A percentile compares a stretch with the other conserved stretches of the same genome.
Conservation (phyloP, 2,797 vertebrate species). For the Argya squamiceps region DNA sequence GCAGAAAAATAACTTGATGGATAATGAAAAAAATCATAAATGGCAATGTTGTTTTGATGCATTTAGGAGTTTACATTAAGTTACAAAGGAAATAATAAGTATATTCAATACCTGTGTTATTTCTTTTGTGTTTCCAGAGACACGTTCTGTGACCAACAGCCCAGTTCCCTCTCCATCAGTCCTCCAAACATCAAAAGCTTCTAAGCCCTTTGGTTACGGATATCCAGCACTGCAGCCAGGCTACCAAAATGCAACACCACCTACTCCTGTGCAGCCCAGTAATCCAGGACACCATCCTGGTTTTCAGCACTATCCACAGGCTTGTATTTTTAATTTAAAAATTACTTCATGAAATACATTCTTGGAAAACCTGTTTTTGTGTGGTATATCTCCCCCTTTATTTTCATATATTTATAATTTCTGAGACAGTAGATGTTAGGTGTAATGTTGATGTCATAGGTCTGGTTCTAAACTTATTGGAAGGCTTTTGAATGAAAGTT, state of each 20-base stretch:
- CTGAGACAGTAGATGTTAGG: background rate
- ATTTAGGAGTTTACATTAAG: background rate
- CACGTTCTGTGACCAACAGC: constrained; percentile 76
- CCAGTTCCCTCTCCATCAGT: constrained; percentile 72
- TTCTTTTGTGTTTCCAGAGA: constrained; percentile 74
- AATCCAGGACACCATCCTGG: constrained; percentile 69
- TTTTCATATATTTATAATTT: background rate
- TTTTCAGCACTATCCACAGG: constrained; percentile 77
- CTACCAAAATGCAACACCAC: constrained; percentile 80
- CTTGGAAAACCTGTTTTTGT: background rate
- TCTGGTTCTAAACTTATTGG: background rate
- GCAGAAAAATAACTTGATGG: background rate
- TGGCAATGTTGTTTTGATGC: background rate
- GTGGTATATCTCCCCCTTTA: background rate
- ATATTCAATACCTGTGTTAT: background rate
- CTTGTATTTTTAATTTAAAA: constrained; percentile 19
- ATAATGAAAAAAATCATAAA: background rate
- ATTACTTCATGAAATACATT: background rate
- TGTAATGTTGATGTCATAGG: background rate
- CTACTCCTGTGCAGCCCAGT: constrained; percentile 56
- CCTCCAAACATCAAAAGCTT: constrained; percentile 75
- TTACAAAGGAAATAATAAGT: background rate
- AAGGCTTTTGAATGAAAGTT: background rate
- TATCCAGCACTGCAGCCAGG: constrained; percentile 87
- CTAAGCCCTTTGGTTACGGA: constrained; percentile 86